A percentile compares a stretch with the other conserved stretches of the same genome.
Conservation (phyloP, 2,797 vertebrate species). For the Synaphobranchus kaupii region DNA sequence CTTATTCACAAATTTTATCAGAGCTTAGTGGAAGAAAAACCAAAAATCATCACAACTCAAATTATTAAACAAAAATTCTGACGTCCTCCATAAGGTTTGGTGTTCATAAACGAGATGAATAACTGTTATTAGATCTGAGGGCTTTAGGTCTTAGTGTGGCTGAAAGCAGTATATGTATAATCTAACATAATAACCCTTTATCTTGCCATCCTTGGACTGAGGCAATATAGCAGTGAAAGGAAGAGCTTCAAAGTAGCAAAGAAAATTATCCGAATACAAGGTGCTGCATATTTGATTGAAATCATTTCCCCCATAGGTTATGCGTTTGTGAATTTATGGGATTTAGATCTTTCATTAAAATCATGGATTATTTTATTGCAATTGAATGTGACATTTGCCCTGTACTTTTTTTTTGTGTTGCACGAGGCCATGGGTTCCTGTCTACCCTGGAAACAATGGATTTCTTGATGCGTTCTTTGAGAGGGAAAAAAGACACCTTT, state of each 20-base stretch:
- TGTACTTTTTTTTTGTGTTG: background rate
- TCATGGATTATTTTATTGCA: background rate
- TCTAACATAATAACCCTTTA: background rate
- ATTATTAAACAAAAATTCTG: slow-evolving; percentile 25
- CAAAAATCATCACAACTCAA: slow-evolving; percentile 34
- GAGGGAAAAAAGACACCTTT: background rate
- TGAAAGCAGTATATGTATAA: background rate
- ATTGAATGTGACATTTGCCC: background rate
- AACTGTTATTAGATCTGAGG: too few species aligned
- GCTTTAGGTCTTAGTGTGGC: background rate
- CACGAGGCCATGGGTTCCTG: background rate
- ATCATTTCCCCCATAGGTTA: background rate
- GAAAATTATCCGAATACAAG: background rate
- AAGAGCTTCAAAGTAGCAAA: background rate
- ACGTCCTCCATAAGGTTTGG: background rate
- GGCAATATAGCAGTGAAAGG: background rate
- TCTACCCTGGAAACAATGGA: background rate
- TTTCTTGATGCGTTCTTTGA: background rate
- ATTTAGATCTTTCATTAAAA: background rate
- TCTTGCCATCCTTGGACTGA: background rate
- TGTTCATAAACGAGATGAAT: background rate
- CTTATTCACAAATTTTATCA: background rate
- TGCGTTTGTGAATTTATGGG: background rate
- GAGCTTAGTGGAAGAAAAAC: background rate
- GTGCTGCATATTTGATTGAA: background rate